phyloP scores from a whole-genome alignment of 2,113 vertebrate species.

The Coregonus clupeaformis region DNA sequence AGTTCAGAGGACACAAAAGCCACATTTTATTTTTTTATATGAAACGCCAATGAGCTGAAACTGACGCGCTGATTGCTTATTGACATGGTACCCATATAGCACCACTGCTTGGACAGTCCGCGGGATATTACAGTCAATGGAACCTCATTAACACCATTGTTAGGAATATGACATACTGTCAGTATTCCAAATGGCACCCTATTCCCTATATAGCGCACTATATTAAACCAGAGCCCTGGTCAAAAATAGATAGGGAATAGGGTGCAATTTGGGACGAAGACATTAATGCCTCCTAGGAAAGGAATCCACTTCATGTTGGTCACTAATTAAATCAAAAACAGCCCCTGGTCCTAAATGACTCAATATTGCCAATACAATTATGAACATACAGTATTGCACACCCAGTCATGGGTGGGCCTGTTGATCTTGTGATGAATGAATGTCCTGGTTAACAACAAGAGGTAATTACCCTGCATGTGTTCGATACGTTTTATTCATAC shows the following conservation, averaged over 20 bases:
- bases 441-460: constrained; percentile 39
- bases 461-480: not conserved
- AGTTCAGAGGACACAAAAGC: constrained; percentile 50
- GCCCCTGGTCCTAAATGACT: constrained; percentile 73
- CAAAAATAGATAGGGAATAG: too few species aligned
- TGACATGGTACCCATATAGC: constrained; percentile 65
- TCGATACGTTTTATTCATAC: not conserved
- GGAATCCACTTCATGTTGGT: constrained; percentile 69
- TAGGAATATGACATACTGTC: constrained; percentile 73
- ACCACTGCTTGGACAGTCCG: constrained; percentile 34
- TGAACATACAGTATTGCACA: constrained; percentile 68
- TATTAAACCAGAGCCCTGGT: too few species aligned
- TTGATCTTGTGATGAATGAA: constrained; percentile 33
- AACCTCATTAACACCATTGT: constrained; percentile 58
- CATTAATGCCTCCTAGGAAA: constrained; percentile 47
- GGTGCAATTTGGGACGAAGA: not conserved
- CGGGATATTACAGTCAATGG: constrained; percentile 52
- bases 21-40: constrained; percentile 58
- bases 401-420: constrained; percentile 51
- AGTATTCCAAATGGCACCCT: too few species aligned
- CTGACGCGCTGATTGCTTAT: constrained; percentile 78
- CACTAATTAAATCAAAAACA: constrained; percentile 75
- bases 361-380: constrained; percentile 84
- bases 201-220: too few species aligned
- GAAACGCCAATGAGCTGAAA: constrained; percentile 58